Evolutionary conservation across 30 jellyfish, hydroid and myxozoan genomes (phyloP).

Genomic region (Hydra vulgaris): DNA sequence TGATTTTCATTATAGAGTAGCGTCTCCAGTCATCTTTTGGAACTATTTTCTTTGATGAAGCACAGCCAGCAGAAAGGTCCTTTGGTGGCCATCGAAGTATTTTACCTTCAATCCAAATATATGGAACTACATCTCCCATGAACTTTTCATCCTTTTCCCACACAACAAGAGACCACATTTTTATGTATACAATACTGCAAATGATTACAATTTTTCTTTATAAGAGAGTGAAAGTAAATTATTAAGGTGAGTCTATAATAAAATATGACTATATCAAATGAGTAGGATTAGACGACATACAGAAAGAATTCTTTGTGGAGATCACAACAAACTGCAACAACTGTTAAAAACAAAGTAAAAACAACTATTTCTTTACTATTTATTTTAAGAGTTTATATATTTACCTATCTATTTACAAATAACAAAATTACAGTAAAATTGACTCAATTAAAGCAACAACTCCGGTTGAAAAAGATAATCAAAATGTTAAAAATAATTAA

Average conservation of each 20-base stretch:
- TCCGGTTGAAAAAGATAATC: not conserved
- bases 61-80: not conserved
- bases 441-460: not conserved
- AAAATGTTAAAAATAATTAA: no score
- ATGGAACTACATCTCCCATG: not conserved
- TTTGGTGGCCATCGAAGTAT: not conserved
- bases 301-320: not conserved
- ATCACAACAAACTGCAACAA: not conserved
- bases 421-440: not conserved
- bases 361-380: no score
- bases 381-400: no score
- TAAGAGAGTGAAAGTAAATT: not conserved
- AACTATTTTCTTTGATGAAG: not conserved
- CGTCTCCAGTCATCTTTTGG: not conserved
- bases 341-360: no score
- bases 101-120: not conserved
- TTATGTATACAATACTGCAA: not conserved
- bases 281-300: no score
- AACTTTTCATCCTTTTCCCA: not conserved
- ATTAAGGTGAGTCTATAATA: not conserved
- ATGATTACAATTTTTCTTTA: not conserved
- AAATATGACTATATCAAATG: not conserved
- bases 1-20: not conserved
- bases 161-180: not conserved
- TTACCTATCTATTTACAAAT: not conserved